Evolutionary conservation across 2,113 vertebrate genomes (phyloP).

Genomic region (Trichechus manatus): DNA sequence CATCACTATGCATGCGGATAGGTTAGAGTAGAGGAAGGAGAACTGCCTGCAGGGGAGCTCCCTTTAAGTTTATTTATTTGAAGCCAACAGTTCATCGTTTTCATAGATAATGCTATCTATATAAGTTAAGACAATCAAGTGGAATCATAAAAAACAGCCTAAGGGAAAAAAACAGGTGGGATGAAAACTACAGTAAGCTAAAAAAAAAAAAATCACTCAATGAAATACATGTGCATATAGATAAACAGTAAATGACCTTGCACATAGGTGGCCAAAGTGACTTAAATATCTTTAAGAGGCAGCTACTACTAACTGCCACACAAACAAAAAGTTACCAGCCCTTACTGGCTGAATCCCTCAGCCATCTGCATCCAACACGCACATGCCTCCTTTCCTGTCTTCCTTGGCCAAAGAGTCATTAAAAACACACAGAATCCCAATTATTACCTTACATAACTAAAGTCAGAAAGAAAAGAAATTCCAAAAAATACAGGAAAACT

Average conservation of each 20-base stretch:
- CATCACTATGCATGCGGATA: background rate
- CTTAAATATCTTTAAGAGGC: background rate
- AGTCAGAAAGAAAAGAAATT: background rate
- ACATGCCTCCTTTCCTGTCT: conserved; percentile 30
- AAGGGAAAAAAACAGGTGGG: background rate
- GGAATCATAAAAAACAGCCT: conserved; percentile 7
- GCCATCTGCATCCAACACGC: conserved; percentile 25
- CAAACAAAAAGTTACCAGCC: background rate
- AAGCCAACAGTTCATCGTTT: conserved; percentile 51
- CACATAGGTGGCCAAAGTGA: conserved; percentile 43
- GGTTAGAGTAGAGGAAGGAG: background rate
- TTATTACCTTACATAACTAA: background rate
- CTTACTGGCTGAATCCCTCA: background rate
- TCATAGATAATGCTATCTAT: conserved; percentile 2
- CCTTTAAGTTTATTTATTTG: conserved; percentile 11
- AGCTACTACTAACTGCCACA: conserved; percentile 24
- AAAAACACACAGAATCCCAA: conserved; percentile 47
- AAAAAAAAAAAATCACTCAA: background rate
- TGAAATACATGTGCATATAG: background rate
- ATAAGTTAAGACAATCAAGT: conserved; percentile 20
- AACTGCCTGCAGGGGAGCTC: background rate
- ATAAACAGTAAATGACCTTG: conserved; percentile 68
- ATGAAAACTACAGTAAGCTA: conserved; percentile 11
- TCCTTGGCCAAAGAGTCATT: conserved; percentile 12
- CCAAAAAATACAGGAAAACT: background rate